phyloP scores from a whole-genome alignment of 2,888 invertebrate species.

The Lepidocyrtoides sp. region DNA sequence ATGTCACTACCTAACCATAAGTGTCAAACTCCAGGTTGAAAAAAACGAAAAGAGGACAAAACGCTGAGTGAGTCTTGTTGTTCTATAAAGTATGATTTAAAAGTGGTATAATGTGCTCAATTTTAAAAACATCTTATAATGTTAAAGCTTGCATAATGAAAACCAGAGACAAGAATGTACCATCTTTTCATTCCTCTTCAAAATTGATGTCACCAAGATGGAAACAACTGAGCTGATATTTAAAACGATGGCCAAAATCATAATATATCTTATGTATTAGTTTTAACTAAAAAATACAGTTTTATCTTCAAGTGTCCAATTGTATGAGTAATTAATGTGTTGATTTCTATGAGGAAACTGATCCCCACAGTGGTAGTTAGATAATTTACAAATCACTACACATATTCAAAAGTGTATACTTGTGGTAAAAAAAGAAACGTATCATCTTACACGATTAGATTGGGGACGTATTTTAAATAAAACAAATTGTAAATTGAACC shows the following conservation, averaged over 20 bases:
- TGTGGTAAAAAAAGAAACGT: slow-evolving; percentile 60
- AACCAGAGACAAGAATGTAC: background rate
- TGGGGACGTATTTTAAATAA: background rate
- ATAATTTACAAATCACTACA: background rate
- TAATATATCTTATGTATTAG: slow-evolving; percentile 27
- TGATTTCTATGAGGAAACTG: background rate
- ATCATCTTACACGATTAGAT: slow-evolving; percentile 46
- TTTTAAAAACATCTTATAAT: background rate
- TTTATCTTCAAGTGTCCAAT: background rate
- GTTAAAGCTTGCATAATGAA: background rate
- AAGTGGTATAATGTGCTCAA: background rate
- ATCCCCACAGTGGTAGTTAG: background rate
- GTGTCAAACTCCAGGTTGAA: slow-evolving; percentile 22
- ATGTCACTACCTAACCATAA: slow-evolving; percentile 8
- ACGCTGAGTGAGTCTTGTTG: background rate
- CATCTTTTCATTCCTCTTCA: background rate
- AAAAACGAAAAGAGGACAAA: background rate
- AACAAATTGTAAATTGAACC: slow-evolving; percentile 49
- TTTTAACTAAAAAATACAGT: background rate
- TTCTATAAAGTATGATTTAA: background rate
- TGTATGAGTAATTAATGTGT: background rate
- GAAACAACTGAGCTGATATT: slow-evolving; percentile 43
- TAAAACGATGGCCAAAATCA: slow-evolving; percentile 48
- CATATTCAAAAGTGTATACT: slow-evolving; percentile 67
- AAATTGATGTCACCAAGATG: slow-evolving; percentile 18